Base-by-base conservation (phyloP, 2,888 invertebrate genomes). In the Allygus modestus region DNA sequence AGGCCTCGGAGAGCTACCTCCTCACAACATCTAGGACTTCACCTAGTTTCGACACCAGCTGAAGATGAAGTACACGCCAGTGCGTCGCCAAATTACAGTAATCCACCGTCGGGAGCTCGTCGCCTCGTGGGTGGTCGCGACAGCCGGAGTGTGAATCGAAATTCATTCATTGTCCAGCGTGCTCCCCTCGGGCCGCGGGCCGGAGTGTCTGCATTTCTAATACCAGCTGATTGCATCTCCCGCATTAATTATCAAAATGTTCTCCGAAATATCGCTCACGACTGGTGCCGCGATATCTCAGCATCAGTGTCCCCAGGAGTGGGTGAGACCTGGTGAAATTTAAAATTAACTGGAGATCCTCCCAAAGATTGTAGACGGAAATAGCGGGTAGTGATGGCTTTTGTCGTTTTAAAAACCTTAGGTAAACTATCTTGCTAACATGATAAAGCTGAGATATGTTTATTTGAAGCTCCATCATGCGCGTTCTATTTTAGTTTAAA, bases 151-250 rank as follows among this genome's bases (percentile, higher is more conserved):
- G 75, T 77, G 75, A 77, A 46, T 46, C 75, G 26, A 77, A 77
- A 77, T 77, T 77, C 75, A 77, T 77, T 77, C 51, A 77, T 46
- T 77, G 75, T 77, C 75, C 75, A 46, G 75, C 71, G 41, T 41
- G 71, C 73, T 1, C 43, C 73, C 73, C 73, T 1, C 15, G 11
- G 41, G 75, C 73, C 46, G 17, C 54, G 5, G 54, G 5, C 54
- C n/a, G 20, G 20, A 23, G 23, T 73, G 73, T 77, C 75, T 77
- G 75, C 75, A 77, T 77, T 28, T 77, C 46, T 77, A 77, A 77
- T 73, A 43, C n/a, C 33, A 69, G 37, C 73, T 23, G 75, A 77
- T 77, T 77, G 46, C 46, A 77, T 46, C 75, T 43, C 26, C 46
- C 41, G 75, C 43, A 77, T 77, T 41, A 77, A 77, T 77, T 77